phyloP scores from a whole-genome alignment of 1,140 invertebrate species.

The Drosophila takahashii region DNA sequence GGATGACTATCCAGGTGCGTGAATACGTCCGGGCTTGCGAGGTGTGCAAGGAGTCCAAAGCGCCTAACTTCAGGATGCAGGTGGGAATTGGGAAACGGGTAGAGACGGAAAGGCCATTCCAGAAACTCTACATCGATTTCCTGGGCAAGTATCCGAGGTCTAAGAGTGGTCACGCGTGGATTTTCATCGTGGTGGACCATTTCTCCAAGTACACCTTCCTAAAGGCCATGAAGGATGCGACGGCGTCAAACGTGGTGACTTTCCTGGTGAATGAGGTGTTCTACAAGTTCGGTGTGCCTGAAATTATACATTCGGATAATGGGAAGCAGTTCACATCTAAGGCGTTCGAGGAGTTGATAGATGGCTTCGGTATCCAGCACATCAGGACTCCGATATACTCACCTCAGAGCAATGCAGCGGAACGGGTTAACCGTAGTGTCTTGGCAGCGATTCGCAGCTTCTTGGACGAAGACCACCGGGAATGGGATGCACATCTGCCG shows the following conservation, averaged over 20 bases:
- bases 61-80: no score
- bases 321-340: background rate
- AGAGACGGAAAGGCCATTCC: background rate
- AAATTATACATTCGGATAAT: background rate
- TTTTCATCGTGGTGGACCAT: background rate
- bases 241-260: background rate
- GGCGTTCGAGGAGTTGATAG: background rate
- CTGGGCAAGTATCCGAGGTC: background rate
- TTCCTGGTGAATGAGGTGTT: background rate
- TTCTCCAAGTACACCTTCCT: background rate
- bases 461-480: background rate
- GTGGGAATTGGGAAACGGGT: background rate
- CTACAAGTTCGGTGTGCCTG: background rate
- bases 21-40: no score
- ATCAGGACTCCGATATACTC: background rate
- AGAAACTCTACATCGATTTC: conserved; percentile 1
- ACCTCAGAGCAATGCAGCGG: background rate
- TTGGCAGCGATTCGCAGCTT: background rate
- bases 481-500: background rate
- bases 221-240: background rate
- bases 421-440: background rate
- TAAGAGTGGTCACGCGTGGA: background rate
- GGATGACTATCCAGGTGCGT: no score
- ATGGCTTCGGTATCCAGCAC: background rate
- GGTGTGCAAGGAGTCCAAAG: no score